Evolutionary conservation across 1,140 invertebrate species (phyloP).

Genomic region (Papilio polytes): DNA sequence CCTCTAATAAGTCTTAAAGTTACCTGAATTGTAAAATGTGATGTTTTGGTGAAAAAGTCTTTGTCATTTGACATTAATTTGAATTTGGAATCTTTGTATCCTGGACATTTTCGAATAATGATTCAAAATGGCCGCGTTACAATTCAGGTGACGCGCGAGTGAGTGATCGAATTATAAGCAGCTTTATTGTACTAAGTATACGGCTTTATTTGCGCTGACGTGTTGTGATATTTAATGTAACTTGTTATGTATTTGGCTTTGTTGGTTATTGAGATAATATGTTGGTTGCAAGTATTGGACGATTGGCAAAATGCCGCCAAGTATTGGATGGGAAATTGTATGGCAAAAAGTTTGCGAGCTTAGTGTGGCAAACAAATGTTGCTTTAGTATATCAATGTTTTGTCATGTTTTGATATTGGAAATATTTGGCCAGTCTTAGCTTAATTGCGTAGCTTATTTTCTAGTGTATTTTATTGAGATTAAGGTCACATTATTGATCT

Average conservation of each 20-base stretch:
- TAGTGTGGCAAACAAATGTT: neutral
- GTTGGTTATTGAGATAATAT: constrained; percentile 59
- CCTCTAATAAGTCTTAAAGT: neutral
- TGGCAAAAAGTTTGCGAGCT: constrained; percentile 5
- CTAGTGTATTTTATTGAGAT: constrained; percentile 30
- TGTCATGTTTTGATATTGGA: neutral
- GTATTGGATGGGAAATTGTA: constrained; percentile 2
- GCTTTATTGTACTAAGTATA: constrained; percentile 48
- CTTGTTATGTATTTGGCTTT: constrained; percentile 60
- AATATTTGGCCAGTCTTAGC: constrained; percentile 32
- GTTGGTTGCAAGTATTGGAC: constrained; percentile 50
- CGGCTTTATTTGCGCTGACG: constrained; percentile 65
- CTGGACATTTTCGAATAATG: neutral
- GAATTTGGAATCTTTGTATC: neutral
- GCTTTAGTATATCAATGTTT: constrained; percentile 20
- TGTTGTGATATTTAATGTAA: constrained; percentile 67
- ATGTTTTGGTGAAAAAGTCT: neutral
- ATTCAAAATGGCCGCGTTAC: constrained; percentile 2
- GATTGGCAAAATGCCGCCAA: constrained; percentile 17
- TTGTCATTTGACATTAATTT: neutral
- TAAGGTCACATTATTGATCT: constrained; percentile 20
- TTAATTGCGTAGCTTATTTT: constrained; percentile 20
- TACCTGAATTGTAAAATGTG: neutral
- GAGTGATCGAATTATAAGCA: constrained; percentile 14
- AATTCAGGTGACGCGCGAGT: neutral